Conservation (phyloP, 35 echinoderm and acorn worm species). For the Acanthaster planci region DNA sequence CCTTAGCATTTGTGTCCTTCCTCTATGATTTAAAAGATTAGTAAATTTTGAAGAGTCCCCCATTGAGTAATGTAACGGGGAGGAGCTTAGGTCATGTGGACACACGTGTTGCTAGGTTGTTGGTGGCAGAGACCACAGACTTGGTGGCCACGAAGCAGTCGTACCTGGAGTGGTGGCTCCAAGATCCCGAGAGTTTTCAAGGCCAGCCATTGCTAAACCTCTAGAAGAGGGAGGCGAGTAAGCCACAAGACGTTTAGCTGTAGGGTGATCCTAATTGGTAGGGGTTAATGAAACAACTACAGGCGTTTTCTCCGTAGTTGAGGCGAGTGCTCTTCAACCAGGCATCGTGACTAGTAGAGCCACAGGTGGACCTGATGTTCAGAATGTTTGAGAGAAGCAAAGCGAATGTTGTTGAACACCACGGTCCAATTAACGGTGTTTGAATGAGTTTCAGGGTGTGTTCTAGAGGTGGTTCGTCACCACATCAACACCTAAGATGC, state of each 20-base stretch:
- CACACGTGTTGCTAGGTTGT: too few species aligned
- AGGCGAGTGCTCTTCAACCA: not conserved
- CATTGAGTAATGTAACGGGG: too few species aligned
- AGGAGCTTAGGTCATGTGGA: too few species aligned
- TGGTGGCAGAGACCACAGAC: too few species aligned
- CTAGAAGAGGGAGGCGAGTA: not conserved
- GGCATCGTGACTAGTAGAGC: not conserved
- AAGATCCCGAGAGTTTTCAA: not conserved
- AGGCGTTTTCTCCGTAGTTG: not conserved
- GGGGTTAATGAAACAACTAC: not conserved
- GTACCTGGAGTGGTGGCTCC: not conserved
- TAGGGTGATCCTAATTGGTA: not conserved
- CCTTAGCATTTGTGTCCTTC: too few species aligned
- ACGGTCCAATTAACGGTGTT: too few species aligned
- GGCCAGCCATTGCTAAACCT: conserved; percentile 9
- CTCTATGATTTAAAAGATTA: too few species aligned
- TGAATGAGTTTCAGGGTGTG: too few species aligned
- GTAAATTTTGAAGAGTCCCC: too few species aligned
- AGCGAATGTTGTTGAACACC: not conserved
- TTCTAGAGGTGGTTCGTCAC: too few species aligned
- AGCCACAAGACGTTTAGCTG: not conserved
- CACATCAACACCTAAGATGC: too few species aligned
- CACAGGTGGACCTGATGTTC: not conserved
- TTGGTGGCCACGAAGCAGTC: too few species aligned
- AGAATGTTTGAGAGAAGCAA: not conserved